phyloP scores from a whole-genome alignment of 1,140 invertebrate genomes.

The Aphelenchoides besseyi region DNA sequence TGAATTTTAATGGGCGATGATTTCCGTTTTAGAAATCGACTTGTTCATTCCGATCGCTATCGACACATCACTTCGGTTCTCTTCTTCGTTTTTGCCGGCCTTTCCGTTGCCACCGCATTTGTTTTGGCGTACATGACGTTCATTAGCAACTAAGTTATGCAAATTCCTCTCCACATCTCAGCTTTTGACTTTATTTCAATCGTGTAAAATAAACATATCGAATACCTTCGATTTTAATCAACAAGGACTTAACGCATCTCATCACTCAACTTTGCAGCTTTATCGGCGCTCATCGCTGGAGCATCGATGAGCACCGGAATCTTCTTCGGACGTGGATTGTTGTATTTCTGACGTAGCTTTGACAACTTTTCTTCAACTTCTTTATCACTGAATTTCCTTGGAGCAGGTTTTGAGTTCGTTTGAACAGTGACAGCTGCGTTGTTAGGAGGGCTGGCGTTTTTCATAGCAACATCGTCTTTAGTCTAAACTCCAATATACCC shows the following conservation, averaged over 20 bases:
- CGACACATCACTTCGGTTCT: conserved; percentile 8
- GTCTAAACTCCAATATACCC: not conserved
- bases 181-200: too few relatives aligned
- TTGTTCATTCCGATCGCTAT: not conserved
- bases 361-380: conserved; percentile 18
- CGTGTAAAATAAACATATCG: too few relatives aligned
- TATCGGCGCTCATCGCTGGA: not conserved
- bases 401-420: not conserved
- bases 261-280: conserved; percentile 7
- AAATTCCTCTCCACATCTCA: too few relatives aligned
- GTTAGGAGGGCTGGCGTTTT: not conserved
- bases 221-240: too few relatives aligned
- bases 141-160: too few relatives aligned
- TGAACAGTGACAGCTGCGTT: not conserved
- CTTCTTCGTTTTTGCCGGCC: conserved; percentile 19
- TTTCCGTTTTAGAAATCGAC: conserved; percentile 27
- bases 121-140: conserved; percentile 5
- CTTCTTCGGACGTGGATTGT: not conserved
- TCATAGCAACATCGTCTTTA: not conserved
- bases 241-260: conserved; percentile 11
- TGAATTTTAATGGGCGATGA: conserved; percentile 13
- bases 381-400: not conserved
- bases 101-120: conserved; percentile 18
- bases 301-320: conserved; percentile 11
- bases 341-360: conserved; percentile 8